Evolutionary conservation across 2,113 vertebrate species (phyloP).

Genomic region (Pygoscelis adeliae): DNA sequence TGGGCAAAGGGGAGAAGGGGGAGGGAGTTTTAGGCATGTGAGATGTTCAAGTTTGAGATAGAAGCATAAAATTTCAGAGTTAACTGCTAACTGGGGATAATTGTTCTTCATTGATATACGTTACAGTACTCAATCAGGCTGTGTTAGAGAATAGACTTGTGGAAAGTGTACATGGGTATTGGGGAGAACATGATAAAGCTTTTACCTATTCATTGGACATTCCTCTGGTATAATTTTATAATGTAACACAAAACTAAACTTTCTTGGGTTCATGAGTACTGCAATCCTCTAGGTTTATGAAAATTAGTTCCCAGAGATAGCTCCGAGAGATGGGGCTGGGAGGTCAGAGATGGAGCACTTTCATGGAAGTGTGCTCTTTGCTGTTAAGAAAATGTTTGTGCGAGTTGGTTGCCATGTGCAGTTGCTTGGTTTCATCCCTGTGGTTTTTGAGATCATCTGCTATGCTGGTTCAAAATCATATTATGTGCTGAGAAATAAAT

Average conservation of each 20-base stretch:
- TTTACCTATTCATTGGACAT: neutral
- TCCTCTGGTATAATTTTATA: neutral
- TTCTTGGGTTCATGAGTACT: neutral
- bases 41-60: neutral
- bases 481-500: conserved; percentile 2
- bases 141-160: neutral
- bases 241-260: neutral
- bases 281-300: neutral
- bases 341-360: neutral
- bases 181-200: neutral
- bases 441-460: neutral
- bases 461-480: neutral
- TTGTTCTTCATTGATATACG: neutral
- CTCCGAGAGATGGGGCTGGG: neutral
- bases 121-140: neutral
- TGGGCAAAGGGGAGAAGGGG: accelerated
- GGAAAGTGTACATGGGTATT: neutral
- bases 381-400: neutral
- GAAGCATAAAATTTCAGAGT: neutral
- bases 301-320: neutral
- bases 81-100: neutral
- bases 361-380: neutral
- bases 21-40: neutral
- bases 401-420: neutral
- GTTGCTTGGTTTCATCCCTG: conserved; percentile 17